Evolutionary conservation across 2,797 vertebrate genomes (phyloP).

Genomic region (Myoxocephalus aenaeus): DNA sequence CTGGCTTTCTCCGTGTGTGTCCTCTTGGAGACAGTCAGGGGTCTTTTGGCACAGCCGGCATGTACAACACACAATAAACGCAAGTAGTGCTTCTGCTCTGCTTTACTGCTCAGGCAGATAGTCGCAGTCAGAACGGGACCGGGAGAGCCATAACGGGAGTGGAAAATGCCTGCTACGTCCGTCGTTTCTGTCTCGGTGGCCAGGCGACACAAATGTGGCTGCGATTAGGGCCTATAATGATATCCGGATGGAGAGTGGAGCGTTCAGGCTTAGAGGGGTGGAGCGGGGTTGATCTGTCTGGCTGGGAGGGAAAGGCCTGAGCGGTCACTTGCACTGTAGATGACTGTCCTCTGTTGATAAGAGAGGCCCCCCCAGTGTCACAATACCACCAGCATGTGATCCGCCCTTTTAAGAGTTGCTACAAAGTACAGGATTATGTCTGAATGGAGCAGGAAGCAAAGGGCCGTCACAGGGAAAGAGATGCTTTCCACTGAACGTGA

Average conservation of each 20-base stretch:
- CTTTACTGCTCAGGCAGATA: constrained; percentile 75
- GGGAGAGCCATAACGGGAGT: constrained; percentile 85
- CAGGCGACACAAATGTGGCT: constrained; percentile 74
- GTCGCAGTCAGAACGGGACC: constrained; percentile 57
- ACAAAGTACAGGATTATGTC: constrained; percentile 66
- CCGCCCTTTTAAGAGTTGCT: constrained; percentile 51
- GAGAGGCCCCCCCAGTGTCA: constrained; percentile 34
- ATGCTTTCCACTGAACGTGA: constrained; percentile 62
- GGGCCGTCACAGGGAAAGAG: constrained; percentile 48
- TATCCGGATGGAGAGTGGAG: constrained; percentile 80
- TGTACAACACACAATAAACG: constrained; percentile 79
- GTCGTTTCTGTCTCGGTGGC: constrained; percentile 76
- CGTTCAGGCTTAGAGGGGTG: constrained; percentile 59
- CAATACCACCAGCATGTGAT: constrained; percentile 67
- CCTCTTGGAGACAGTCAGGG: constrained; percentile 60
- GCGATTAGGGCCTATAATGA: constrained; percentile 80
- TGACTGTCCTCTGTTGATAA: constrained; percentile 64
- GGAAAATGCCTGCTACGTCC: constrained; percentile 81
- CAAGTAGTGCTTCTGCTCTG: constrained; percentile 70
- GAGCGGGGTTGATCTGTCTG: constrained; percentile 31
- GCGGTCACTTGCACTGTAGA: constrained; percentile 67
- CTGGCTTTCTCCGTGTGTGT: constrained; percentile 52
- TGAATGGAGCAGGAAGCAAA: constrained; percentile 66
- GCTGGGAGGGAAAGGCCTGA: constrained; percentile 41
- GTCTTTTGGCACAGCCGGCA: constrained; percentile 67